phyloP scores from a whole-genome alignment of 1,140 invertebrate genomes.

The Theocolax elegans region DNA sequence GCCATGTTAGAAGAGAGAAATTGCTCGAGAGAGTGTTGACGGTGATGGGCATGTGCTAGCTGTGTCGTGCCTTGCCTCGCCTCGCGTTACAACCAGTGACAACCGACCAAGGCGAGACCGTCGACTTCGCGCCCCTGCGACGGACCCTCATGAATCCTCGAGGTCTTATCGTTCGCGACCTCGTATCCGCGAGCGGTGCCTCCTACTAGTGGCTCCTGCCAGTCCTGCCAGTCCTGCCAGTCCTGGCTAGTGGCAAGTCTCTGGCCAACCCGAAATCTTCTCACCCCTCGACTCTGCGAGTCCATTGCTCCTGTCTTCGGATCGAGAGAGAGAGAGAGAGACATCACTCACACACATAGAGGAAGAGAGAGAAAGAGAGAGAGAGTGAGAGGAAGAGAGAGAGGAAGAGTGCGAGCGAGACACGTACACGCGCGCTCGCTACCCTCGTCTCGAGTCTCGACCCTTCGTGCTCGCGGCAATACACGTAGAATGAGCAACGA shows the following conservation, averaged over 20 bases:
- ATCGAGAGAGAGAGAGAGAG: too few relatives aligned
- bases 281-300: background rate
- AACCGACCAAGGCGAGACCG: background rate
- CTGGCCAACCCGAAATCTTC: background rate
- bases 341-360: background rate
- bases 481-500: conserved; percentile 39
- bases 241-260: too few relatives aligned
- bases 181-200: conserved; percentile 7
- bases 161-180: background rate
- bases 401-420: background rate
- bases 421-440: background rate
- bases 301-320: too few relatives aligned
- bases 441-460: background rate
- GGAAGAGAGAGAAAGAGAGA: background rate
- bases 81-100: too few relatives aligned
- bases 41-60: too few relatives aligned
- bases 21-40: too few relatives aligned
- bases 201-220: background rate
- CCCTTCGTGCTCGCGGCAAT: background rate
- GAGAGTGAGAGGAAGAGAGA: background rate
- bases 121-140: background rate
- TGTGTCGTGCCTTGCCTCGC: too few relatives aligned
- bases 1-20: too few relatives aligned
- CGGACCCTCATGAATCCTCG: background rate
- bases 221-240: background rate